Evolutionary conservation across 1,140 invertebrate species (phyloP).

Genomic region (Parasteatoda tepidariorum): DNA sequence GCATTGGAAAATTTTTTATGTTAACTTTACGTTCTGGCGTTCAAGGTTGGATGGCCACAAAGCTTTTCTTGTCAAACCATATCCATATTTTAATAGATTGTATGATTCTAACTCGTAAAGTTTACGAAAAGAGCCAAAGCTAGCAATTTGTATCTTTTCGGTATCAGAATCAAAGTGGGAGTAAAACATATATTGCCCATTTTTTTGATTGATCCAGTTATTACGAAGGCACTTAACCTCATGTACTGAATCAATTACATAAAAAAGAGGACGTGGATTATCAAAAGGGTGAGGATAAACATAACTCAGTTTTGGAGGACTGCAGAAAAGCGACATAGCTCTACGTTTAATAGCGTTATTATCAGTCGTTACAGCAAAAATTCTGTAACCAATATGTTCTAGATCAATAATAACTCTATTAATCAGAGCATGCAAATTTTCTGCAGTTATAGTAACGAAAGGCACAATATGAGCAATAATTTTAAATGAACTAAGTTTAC

Average conservation of each 20-base stretch:
- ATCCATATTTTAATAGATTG: constrained; percentile 42
- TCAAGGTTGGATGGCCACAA: constrained; percentile 50
- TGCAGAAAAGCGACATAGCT: neutral
- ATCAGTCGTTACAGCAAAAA: neutral
- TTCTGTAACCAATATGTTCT: neutral
- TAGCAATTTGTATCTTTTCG: neutral
- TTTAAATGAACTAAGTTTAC: neutral
- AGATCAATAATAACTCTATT: neutral
- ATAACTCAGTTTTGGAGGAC: neutral
- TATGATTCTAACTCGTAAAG: constrained; percentile 11
- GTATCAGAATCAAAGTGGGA: neutral
- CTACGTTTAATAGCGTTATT: neutral
- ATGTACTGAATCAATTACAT: constrained; percentile 15
- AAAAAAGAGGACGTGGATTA: constrained; percentile 7
- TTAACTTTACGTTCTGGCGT: constrained; percentile 58
- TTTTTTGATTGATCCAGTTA: constrained; percentile 33
- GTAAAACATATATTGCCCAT: neutral
- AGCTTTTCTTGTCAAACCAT: constrained; percentile 31
- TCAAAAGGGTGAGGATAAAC: neutral
- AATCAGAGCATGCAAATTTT: neutral
- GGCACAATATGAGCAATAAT: constrained; percentile 1
- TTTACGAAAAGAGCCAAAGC: constrained; percentile 3
- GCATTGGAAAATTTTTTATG: constrained; percentile 49
- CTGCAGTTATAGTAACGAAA: neutral
- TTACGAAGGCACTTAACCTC: constrained; percentile 4